Evolutionary conservation across 2,797 vertebrate genomes (phyloP).

Genomic region (Platyrinchus mystaceus): DNA sequence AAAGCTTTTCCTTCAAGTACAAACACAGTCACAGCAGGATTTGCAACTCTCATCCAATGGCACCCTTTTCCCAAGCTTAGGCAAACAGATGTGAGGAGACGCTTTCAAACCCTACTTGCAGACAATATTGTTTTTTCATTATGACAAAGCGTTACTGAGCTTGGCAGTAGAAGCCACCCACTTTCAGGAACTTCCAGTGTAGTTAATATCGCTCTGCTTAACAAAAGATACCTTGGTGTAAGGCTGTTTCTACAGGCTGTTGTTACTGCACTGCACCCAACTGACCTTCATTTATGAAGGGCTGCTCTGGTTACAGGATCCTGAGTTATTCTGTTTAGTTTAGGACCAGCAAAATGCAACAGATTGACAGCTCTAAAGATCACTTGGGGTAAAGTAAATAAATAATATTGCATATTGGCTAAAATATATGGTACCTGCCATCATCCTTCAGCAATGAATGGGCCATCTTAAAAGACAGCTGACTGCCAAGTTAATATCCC

Average conservation of each 20-base stretch:
- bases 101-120: constrained; percentile 57
- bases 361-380: background rate
- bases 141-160: constrained; percentile 47
- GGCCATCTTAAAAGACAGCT: background rate
- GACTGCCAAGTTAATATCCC: background rate
- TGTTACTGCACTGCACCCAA: background rate
- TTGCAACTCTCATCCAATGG: constrained; percentile 33
- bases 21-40: constrained; percentile 45
- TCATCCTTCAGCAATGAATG: background rate
- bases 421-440: background rate
- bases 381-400: background rate
- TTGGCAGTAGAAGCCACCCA: constrained; percentile 56
- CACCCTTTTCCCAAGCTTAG: constrained; percentile 30
- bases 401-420: background rate
- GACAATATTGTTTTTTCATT: constrained; percentile 62
- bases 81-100: constrained; percentile 29
- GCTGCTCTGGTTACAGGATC: background rate
- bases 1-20: constrained; percentile 57
- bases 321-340: background rate
- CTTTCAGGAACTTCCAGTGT: constrained; percentile 24
- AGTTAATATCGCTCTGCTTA: constrained; percentile 1
- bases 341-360: background rate
- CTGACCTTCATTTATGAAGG: background rate
- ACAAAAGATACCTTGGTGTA: background rate
- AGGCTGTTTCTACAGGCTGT: background rate